Conservation (phyloP, 2,797 vertebrate genomes). For the Gymnopithys bicolor region DNA sequence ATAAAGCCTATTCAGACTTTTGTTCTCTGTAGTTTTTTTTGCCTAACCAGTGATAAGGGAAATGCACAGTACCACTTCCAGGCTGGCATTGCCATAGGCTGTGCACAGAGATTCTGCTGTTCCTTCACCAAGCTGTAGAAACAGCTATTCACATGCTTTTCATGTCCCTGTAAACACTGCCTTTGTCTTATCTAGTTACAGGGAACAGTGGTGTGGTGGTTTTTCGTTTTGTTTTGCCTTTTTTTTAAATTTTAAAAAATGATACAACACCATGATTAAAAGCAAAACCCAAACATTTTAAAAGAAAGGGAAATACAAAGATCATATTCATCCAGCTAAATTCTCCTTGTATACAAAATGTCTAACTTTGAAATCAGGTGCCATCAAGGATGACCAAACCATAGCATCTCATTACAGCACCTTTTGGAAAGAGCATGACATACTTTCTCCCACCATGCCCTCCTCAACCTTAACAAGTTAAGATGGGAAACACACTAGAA, state of each 20-base stretch:
- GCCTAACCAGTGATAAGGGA: neutral
- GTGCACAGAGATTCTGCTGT: constrained; percentile 16
- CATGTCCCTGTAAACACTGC: neutral
- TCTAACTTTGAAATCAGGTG: neutral
- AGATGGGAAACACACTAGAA: neutral
- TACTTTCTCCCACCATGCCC: neutral
- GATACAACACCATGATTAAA: neutral
- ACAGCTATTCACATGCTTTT: neutral
- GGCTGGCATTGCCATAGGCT: neutral
- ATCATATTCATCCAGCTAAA: neutral
- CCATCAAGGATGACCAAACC: neutral
- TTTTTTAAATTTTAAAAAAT: neutral
- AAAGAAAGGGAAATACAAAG: neutral
- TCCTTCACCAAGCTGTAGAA: neutral
- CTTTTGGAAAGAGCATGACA: neutral
- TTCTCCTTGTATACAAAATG: neutral
- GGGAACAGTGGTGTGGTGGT: neutral
- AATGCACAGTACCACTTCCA: constrained; percentile 12
- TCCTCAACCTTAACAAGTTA: neutral
- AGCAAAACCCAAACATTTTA: neutral
- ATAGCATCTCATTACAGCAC: neutral
- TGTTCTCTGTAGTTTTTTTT: neutral
- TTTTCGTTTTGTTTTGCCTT: neutral
- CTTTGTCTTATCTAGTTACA: neutral
- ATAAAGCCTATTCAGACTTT: constrained; percentile 2